These are phyloP conservation scores for Andricus curvator DNA, from an alignment of 2,888 invertebrate genomes.

Conservation along the genomic window DNA sequence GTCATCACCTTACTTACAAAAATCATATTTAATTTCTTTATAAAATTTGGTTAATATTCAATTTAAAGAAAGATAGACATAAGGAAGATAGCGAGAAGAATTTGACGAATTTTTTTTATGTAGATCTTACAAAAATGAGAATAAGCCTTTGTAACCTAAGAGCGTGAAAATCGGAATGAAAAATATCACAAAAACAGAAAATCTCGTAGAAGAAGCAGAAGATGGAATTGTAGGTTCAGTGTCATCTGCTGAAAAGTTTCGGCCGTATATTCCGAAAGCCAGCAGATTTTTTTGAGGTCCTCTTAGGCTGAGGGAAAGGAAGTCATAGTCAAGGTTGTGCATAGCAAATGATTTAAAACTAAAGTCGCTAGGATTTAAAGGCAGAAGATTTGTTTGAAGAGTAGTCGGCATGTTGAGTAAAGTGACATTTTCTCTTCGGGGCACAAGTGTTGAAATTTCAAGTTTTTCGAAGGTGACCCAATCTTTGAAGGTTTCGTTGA, in stretches of 20 bases:
- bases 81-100: no score
- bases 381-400: constrained; percentile 35
- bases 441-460: background rate
- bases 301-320: constrained; percentile 51
- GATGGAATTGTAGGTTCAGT: background rate
- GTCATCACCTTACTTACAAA: no score
- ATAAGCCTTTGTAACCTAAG: background rate
- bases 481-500: background rate
- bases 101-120: no score
- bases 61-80: no score
- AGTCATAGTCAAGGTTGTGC: background rate
- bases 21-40: background rate
- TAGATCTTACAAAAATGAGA: background rate
- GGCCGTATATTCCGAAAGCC: constrained; percentile 65
- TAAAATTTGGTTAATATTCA: background rate
- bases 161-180: background rate
- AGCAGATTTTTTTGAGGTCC: constrained; percentile 59
- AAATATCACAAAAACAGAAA: background rate
- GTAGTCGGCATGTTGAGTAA: constrained; percentile 50
- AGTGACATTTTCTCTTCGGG: constrained; percentile 8
- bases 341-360: background rate
- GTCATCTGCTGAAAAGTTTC: constrained; percentile 60
- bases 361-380: constrained; percentile 46
- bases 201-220: background rate
- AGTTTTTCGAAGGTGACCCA: constrained; percentile 56